Base-by-base conservation (phyloP, 1,140 invertebrate genomes). In the Drosophila persimilis region DNA sequence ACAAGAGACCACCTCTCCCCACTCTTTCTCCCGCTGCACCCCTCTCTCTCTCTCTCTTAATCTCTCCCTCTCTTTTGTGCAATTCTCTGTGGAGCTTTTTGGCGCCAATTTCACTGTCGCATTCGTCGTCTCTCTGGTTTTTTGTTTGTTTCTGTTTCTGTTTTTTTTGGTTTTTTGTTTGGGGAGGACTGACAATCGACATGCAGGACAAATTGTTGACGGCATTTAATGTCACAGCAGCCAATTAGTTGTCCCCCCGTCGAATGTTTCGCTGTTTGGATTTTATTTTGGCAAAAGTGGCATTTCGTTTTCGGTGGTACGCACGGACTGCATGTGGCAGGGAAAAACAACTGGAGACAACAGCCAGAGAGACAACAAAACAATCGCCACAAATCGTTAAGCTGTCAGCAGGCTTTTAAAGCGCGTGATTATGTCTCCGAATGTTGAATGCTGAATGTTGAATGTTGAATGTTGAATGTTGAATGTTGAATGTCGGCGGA, bases 361-460 rank as follows among this genome's bases (percentile, higher is more conserved):
- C 48, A 73, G 24, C 60, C 58, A 46, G 65, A 56, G 48, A 69
- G 24, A 77, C 35, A 88, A 86, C 74, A 89, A 89, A 86, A 86
- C 85, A 80, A 85, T 89, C 70, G 73, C 74, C 85, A 80, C 85
- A 89, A 89, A 89, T 89, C 85, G 85, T 89, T 89, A 89, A 89
- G 81, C 80, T 89, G 85, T 89, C 85, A 89, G 80, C 85, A 86
- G 17, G 80, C 73, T 73, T 75, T 85, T 80, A 89, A 81, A 90
- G 77, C 77, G 83, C 81, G 83, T 81, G 81, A 85, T 85, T 85
- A 85, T 85, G 81, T 85, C 81, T 73, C 35, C 35, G 35, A 59
- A 86, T 20, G 81, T 72, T 56, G 47, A 74, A 66, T 57, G 77
- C 67, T 20, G 20, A 20, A 20, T 20, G 81, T 72, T 56, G 47